Evolutionary conservation across 2,888 invertebrate genomes (phyloP), one percentile per base, ranked within the genome.

Genomic region (Heterodera filipjevi): DNA sequence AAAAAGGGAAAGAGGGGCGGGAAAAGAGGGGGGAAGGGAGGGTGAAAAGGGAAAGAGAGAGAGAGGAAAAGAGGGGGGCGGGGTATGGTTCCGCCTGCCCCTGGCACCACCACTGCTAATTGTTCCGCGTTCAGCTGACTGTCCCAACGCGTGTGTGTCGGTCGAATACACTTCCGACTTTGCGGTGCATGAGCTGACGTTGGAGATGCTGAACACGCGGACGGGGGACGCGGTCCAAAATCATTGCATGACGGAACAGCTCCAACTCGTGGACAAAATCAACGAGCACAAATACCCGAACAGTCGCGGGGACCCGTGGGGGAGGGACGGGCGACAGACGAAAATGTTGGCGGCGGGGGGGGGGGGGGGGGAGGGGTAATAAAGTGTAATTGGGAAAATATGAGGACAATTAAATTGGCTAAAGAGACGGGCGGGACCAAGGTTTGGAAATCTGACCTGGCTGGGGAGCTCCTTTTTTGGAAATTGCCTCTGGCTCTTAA

Each of bases 131-230:
- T 6, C 32, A 79, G 79, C 64, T 19, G 77, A 70, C 6, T 79
- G 77, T 35, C 77, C 70, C 22, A 77, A 77, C 53, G 44, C 77
- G 16, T 79, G 79, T 49, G 32, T 30, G 19, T 44, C 71, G 32
- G 71, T 66, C n/a, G 79, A 77, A 46, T 79, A 79, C 49, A 49
- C 78, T 0, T 46, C 70, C 46, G 78, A 75, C 33, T 79, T 79
- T 33, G 78, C 78, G 12, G 64, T 68, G 1, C 73, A 46, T 33
- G 77, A 78, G 46, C 59, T 79, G 49, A 79, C 79, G 32, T 27
- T 79, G 10, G 79, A 79, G 53, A 78, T 71, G 78, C 71, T 79
- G 32, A 71, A 79, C 72, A 59, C 71, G 44, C 49, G 71, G 33
- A 35, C 64, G 1, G 71, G 35, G 3, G 77, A 79, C 32, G 66